phyloP scores from a whole-genome alignment of 2,113 vertebrate species.

The Mormyrus lacerda region DNA sequence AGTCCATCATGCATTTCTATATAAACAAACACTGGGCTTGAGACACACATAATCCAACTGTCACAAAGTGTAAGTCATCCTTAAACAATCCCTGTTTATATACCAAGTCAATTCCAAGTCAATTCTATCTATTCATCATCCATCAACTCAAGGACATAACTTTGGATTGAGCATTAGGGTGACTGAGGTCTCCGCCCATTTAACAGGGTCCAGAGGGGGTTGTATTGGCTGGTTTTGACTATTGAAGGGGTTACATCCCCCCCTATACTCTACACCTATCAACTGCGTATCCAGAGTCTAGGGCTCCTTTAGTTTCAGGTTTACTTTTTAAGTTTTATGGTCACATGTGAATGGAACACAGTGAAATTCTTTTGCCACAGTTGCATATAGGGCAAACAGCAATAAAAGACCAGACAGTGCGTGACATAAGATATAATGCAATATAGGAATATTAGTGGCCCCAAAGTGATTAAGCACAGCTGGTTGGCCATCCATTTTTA shows the following conservation, averaged over 20 bases:
- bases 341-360: neutral
- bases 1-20: neutral
- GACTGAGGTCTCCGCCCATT: neutral
- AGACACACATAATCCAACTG: neutral
- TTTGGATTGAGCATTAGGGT: neutral
- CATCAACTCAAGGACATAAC: neutral
- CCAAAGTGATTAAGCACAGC: neutral
- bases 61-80: neutral
- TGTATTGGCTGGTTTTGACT: neutral
- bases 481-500: neutral
- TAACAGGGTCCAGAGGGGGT: neutral
- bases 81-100: neutral
- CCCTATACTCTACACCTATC: neutral
- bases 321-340: neutral
- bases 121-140: neutral
- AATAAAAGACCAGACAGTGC: neutral
- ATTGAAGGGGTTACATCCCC: neutral
- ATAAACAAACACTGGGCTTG: neutral
- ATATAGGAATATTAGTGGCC: neutral
- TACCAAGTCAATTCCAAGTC: neutral
- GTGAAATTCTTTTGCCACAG: neutral
- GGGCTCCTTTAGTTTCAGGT: neutral
- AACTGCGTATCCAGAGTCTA: neutral
- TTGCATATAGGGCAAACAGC: neutral
- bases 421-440: neutral